Percentiles rank a stretch among this genome's conserved stretches.
phyloP scores from a whole-genome alignment of 2,113 vertebrate species.

The Prionailurus viverrinus region DNA sequence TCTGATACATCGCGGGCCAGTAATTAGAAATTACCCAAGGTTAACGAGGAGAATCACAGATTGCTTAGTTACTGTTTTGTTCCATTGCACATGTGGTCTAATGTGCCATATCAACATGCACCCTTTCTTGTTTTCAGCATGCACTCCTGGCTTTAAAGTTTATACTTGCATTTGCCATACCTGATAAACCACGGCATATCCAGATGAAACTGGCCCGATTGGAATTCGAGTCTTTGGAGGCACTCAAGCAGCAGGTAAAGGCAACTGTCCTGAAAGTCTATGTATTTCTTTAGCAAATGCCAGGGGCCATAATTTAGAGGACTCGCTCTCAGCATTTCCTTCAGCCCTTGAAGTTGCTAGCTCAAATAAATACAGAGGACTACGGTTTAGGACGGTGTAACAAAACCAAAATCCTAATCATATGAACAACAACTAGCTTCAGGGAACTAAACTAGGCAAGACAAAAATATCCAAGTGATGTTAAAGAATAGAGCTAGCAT shows the following conservation, averaged over 20 bases:
- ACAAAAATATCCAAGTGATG: not conserved
- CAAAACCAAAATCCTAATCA: not conserved
- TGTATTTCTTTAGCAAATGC: not conserved
- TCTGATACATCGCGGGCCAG: not conserved
- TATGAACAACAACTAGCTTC: not conserved
- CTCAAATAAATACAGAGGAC: not conserved
- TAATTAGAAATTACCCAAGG: not conserved
- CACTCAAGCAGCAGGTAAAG: slow-evolving; percentile 97
- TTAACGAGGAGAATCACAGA: not conserved
- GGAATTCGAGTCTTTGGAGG: slow-evolving; percentile 97
- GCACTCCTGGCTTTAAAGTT: slow-evolving; percentile 94
- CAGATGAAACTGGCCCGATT: slow-evolving; percentile 92
- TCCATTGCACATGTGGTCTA: not conserved
- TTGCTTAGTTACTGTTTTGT: not conserved
- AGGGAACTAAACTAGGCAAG: not conserved
- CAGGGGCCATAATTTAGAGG: not conserved
- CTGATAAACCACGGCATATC: slow-evolving; percentile 95
- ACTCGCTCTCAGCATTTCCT: not conserved
- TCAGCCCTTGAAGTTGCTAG: not conserved
- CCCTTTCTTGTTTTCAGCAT: slow-evolving; percentile 89
- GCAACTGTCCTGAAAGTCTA: not conserved
- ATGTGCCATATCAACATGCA: not conserved
- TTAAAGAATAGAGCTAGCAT: not conserved
- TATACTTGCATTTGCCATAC: slow-evolving; percentile 95
- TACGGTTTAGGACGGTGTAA: not conserved